Base-by-base conservation (phyloP, 2,797 vertebrate genomes). In the Synaphobranchus kaupii region DNA sequence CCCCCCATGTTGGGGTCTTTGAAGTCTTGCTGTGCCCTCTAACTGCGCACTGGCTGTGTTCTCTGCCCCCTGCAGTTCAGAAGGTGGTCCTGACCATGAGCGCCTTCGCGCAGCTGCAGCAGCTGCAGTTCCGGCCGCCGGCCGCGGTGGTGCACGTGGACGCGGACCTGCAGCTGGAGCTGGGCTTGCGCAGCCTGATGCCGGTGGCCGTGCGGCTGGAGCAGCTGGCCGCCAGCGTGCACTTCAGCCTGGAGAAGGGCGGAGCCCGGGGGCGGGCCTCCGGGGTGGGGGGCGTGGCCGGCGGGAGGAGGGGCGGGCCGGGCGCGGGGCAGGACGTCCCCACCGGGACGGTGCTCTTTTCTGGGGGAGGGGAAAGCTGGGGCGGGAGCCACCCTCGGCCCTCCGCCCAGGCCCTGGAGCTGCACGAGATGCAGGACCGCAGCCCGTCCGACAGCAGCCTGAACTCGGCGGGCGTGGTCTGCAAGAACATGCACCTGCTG, bases 401-500 rank as follows among this genome's bases (percentile, higher is more conserved):
- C 5, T 94, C 90, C 0, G 63, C 63, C 63, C 63, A 6, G 63
- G 25, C 63, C 63, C 94, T 98, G 92, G 98, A 99, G 90, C 91
- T 99, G 10, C 95, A 95, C 0, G 98, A 99, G 91, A 96, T 98
- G 92, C 96, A 97, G 15, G 98, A 99, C 92, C 91, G 97, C 84
- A 99, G 98, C 87, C 98, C 98, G 0, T 96, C 98, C 0, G 99
- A 99, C 89, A 97, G 96, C 88, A 93, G 96, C 0, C 89, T 99
- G 88, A 97, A 93, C 94, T 97, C 96, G 0, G 95, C 97, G 0
- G 97, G 98, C 1, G 97, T 99, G 60, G 96, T 98, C 85, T 99
- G 98, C 93, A 99, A 95, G 90, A 99, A 99, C 0, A 95, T 96
- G 1, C 99, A 99, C 93, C 94, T 99, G 95, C 90, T 99, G 28